Evolutionary conservation across 2,888 invertebrate genomes (phyloP).

Genomic region (Ectobius pallidus): DNA sequence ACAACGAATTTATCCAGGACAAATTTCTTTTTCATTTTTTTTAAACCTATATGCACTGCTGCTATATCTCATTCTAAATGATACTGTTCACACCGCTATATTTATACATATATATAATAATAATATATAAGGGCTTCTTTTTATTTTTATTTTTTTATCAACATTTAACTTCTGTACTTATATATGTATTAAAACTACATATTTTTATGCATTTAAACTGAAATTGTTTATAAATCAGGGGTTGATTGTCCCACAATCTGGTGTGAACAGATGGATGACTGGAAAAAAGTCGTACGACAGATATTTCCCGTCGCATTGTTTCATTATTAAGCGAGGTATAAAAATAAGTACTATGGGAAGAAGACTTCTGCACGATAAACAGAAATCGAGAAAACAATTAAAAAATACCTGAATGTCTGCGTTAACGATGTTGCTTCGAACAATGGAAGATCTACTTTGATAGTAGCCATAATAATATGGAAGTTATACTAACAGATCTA

Average conservation of each 20-base stretch:
- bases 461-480: conserved; percentile 28
- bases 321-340: conserved; percentile 42
- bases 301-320: conserved; percentile 7
- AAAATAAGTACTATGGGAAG: conserved; percentile 45
- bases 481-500: conserved; percentile 29
- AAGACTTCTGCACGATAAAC: conserved; percentile 27
- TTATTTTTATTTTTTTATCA: background rate
- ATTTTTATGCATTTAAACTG: conserved; percentile 5
- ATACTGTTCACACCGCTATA: conserved; percentile 12
- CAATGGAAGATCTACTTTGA: conserved; percentile 36
- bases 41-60: background rate
- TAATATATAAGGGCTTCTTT: background rate
- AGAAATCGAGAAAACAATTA: conserved; percentile 31
- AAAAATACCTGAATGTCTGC: conserved; percentile 31
- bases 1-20: background rate
- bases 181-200: conserved; percentile 27
- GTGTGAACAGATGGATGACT: conserved; percentile 21
- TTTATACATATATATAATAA: background rate
- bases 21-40: too few relatives aligned
- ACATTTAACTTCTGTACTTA: background rate
- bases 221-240: conserved; percentile 22
- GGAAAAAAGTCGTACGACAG: conserved; percentile 12
- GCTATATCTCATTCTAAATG: background rate
- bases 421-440: conserved; percentile 30
- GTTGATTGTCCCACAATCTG: conserved; percentile 30